phyloP scores from a whole-genome alignment of 1,140 invertebrate genomes.

The Cyclina sinensis region DNA sequence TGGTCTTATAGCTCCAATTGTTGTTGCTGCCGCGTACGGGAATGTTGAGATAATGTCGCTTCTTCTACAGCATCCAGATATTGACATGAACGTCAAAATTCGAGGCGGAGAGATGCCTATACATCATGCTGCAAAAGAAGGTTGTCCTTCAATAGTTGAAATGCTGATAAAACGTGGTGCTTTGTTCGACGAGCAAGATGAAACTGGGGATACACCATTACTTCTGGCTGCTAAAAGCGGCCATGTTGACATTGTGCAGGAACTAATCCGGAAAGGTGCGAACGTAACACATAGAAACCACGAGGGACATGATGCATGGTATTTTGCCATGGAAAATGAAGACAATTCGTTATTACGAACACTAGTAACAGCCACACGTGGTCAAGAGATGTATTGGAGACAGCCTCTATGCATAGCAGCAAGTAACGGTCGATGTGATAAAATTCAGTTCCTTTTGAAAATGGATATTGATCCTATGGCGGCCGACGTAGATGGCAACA shows the following conservation, averaged over 20 bases:
- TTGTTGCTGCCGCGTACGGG: slow-evolving; percentile 82
- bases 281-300: slow-evolving; percentile 78
- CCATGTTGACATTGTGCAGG: slow-evolving; percentile 71
- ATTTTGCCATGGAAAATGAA: slow-evolving; percentile 76
- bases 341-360: slow-evolving; percentile 72
- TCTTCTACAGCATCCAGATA: slow-evolving; percentile 77
- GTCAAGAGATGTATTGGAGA: slow-evolving; percentile 39
- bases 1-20: slow-evolving; percentile 82
- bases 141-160: slow-evolving; percentile 73
- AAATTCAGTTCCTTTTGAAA: slow-evolving; percentile 75
- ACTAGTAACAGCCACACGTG: slow-evolving; percentile 59
- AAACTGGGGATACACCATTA: slow-evolving; percentile 80
- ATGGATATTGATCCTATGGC: slow-evolving; percentile 82
- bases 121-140: slow-evolving; percentile 82
- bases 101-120: slow-evolving; percentile 80
- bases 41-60: slow-evolving; percentile 78
- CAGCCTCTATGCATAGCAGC: slow-evolving; percentile 79
- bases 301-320: slow-evolving; percentile 80
- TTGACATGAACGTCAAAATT: slow-evolving; percentile 80
- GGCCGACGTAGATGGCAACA: slow-evolving; percentile 86
- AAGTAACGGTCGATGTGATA: slow-evolving; percentile 70
- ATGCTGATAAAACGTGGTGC: slow-evolving; percentile 74
- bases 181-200: slow-evolving; percentile 74
- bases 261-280: slow-evolving; percentile 73
- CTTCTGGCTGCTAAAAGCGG: slow-evolving; percentile 78